phyloP scores from a whole-genome alignment of 2,113 vertebrate species.

The Pluvianellus socialis region DNA sequence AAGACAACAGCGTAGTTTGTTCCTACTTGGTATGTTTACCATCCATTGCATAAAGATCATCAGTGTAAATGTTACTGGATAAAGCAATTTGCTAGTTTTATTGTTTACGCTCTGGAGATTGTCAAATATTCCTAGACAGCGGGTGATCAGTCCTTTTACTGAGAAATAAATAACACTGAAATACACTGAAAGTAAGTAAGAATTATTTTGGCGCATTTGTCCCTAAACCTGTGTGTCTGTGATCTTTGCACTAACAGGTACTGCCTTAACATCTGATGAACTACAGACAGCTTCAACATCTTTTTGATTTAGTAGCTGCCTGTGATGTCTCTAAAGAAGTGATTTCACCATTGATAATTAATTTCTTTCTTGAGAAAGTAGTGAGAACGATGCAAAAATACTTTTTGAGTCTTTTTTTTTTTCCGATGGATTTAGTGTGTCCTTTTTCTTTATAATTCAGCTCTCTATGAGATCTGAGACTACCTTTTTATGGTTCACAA shows the following conservation, averaged over 20 bases:
- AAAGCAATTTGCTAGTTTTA: background rate
- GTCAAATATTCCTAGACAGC: background rate
- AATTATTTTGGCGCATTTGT: background rate
- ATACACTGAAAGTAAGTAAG: background rate
- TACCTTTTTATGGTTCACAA: constrained; percentile 75
- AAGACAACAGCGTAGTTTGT: background rate
- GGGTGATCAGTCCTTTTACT: background rate
- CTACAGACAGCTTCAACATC: background rate
- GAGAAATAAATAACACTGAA: background rate
- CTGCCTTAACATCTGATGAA: background rate
- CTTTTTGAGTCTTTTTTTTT: background rate
- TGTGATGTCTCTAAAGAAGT: background rate
- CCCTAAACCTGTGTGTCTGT: background rate
- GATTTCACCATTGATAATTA: background rate
- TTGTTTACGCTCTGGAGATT: background rate
- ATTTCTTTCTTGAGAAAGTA: background rate
- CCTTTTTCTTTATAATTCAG: constrained; percentile 1
- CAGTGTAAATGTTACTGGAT: background rate
- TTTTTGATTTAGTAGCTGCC: background rate
- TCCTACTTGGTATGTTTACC: background rate
- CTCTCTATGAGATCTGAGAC: constrained; percentile 39
- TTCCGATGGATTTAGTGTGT: background rate
- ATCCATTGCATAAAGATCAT: background rate
- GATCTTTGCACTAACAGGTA: background rate
- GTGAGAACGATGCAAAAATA: background rate